phyloP scores from a whole-genome alignment of 1,140 invertebrate genomes.

The Zaprionus capensis region DNA sequence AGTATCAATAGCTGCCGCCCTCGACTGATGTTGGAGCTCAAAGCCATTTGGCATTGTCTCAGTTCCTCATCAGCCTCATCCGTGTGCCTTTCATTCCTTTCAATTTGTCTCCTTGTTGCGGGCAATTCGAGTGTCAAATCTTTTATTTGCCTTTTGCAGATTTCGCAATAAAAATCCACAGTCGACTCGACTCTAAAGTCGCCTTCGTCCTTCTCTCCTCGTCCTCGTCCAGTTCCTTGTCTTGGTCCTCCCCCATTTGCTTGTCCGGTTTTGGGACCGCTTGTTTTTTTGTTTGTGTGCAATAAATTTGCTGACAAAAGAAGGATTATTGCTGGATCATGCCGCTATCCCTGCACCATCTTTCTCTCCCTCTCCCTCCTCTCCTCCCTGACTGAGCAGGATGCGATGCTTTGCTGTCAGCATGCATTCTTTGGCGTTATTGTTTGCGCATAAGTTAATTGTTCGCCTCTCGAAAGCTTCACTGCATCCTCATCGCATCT shows the following conservation, averaged over 20 bases:
- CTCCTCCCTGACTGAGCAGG: conserved; percentile 27
- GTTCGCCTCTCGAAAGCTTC: conserved; percentile 74
- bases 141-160: conserved; percentile 83
- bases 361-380: background rate
- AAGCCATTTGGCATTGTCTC: conserved; percentile 32
- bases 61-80: too few species aligned
- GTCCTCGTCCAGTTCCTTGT: background rate
- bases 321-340: conserved; percentile 80
- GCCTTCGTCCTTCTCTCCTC: background rate
- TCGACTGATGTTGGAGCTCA: conserved; percentile 17
- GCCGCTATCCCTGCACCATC: conserved; percentile 42
- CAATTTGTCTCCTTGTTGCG: conserved; percentile 28
- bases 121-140: conserved; percentile 83
- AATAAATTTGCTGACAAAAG: conserved; percentile 83
- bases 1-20: conserved; percentile 30
- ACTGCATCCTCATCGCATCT: conserved; percentile 70
- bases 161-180: conserved; percentile 79
- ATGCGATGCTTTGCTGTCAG: conserved; percentile 65
- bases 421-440: conserved; percentile 79
- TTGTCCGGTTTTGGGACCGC: conserved; percentile 25
- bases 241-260: background rate
- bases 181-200: conserved; percentile 63
- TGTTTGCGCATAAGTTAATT: conserved; percentile 82
- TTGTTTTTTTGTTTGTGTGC: conserved; percentile 72
- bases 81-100: too few species aligned